These are phyloP conservation scores for Schizothorax lantsangensis DNA, from an alignment of 2,797 vertebrate species.

Conservation along the genomic window DNA sequence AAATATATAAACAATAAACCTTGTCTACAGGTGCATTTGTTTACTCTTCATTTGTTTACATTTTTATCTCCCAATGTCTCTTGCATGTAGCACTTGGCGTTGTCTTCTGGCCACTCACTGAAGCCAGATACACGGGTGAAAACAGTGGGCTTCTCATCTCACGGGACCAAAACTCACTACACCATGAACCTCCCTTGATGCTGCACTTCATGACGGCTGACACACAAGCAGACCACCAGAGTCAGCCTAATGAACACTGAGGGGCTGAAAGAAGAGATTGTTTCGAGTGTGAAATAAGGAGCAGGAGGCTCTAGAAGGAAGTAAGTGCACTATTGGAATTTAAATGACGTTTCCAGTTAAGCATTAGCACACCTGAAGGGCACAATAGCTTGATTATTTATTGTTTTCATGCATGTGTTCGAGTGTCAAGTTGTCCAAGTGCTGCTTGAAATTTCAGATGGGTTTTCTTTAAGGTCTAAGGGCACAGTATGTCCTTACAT, in stretches of 20 bases:
- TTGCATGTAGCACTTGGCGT: not conserved
- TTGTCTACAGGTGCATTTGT: not conserved
- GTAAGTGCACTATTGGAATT: not conserved
- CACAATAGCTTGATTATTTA: conserved; percentile 1
- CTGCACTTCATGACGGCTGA: not conserved
- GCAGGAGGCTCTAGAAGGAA: conserved; percentile 3
- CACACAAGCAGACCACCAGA: conserved; percentile 1
- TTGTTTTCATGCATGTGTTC: not conserved
- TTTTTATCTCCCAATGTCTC: not conserved
- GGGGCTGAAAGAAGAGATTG: not conserved
- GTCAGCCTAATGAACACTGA: not conserved
- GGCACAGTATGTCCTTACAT: not conserved
- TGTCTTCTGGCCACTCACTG: not conserved
- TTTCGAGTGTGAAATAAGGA: not conserved
- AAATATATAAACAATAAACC: not conserved
- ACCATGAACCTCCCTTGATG: not conserved
- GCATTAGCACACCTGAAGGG: conserved; percentile 26
- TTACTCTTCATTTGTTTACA: not conserved
- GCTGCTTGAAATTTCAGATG: not conserved
- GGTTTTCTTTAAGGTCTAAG: not conserved
- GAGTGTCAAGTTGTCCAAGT: not conserved
- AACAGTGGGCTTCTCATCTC: not conserved
- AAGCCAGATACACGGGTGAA: not conserved
- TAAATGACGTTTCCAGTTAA: not conserved
- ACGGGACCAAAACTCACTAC: not conserved